phyloP scores from a whole-genome alignment of 2,113 vertebrate genomes.

The Menidia beryllina region DNA sequence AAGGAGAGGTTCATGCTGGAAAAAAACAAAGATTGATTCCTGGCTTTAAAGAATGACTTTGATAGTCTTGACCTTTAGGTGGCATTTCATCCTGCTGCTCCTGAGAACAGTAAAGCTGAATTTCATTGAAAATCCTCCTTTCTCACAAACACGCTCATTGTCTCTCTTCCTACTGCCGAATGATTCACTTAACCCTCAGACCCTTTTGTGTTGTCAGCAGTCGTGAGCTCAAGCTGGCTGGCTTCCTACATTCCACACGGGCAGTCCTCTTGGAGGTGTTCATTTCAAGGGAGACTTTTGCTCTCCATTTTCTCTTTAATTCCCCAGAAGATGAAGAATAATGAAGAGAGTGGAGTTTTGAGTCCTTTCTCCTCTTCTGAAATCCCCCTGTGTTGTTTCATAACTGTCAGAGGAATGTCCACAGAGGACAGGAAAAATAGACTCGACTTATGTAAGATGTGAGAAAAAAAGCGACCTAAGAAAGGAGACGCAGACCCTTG shows the following conservation, averaged over 20 bases:
- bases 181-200: slow-evolving; percentile 60
- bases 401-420: slow-evolving; percentile 75
- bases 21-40: slow-evolving; percentile 47
- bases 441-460: slow-evolving; percentile 74
- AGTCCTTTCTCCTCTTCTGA: slow-evolving; percentile 64
- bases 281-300: slow-evolving; percentile 57
- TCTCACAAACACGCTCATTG: slow-evolving; percentile 36
- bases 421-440: slow-evolving; percentile 75
- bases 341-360: slow-evolving; percentile 57
- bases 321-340: slow-evolving; percentile 69
- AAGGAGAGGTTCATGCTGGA: slow-evolving; percentile 40
- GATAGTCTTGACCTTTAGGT: slow-evolving; percentile 65
- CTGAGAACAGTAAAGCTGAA: slow-evolving; percentile 18
- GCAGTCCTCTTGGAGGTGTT: slow-evolving; percentile 51
- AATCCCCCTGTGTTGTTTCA: slow-evolving; percentile 70
- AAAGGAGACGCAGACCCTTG: slow-evolving; percentile 68
- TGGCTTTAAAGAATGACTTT: slow-evolving; percentile 49
- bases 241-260: slow-evolving; percentile 39
- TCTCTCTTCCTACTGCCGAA: slow-evolving; percentile 47
- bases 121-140: slow-evolving; percentile 16
- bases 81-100: slow-evolving; percentile 52
- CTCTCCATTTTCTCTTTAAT: slow-evolving; percentile 65
- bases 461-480: slow-evolving; percentile 38
- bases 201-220: slow-evolving; percentile 54
- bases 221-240: slow-evolving; percentile 40